These are phyloP conservation scores for Gorilla gorilla DNA, from an alignment of 2,113 vertebrate species.

Conservation along the genomic window DNA sequence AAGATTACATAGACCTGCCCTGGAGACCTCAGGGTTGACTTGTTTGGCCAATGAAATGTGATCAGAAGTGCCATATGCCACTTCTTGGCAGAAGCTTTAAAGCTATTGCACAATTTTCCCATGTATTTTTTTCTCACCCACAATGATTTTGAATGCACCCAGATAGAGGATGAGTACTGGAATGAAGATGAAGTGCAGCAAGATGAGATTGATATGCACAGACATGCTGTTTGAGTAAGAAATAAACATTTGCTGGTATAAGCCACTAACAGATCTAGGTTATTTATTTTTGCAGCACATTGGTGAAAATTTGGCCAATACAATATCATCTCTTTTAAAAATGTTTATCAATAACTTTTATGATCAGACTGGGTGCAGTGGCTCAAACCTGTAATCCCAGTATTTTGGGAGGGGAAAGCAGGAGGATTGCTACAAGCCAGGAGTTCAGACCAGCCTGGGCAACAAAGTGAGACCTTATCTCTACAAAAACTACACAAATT, in stretches of 20 bases:
- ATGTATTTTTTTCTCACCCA: neutral
- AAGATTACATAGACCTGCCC: neutral
- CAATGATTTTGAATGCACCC: neutral
- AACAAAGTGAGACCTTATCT: no score
- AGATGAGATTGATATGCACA: neutral
- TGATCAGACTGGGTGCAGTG: neutral
- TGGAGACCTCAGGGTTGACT: neutral
- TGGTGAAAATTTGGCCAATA: neutral
- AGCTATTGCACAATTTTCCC: neutral
- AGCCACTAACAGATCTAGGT: neutral
- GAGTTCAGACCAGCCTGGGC: no score
- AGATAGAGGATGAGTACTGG: neutral
- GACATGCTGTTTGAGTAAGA: neutral
- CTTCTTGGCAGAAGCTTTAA: neutral
- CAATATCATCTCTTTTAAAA: neutral
- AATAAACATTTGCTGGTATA: neutral
- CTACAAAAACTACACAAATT: no score
- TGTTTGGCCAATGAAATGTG: neutral
- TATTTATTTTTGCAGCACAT: neutral
- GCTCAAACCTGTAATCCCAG: no score
- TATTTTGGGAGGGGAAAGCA: no score
- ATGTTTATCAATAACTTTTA: neutral
- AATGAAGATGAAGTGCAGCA: neutral
- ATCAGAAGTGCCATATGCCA: neutral
- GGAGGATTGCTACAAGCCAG: no score